phyloP scores from a whole-genome alignment of 1,140 invertebrate species.

The Drosophila biarmipes region DNA sequence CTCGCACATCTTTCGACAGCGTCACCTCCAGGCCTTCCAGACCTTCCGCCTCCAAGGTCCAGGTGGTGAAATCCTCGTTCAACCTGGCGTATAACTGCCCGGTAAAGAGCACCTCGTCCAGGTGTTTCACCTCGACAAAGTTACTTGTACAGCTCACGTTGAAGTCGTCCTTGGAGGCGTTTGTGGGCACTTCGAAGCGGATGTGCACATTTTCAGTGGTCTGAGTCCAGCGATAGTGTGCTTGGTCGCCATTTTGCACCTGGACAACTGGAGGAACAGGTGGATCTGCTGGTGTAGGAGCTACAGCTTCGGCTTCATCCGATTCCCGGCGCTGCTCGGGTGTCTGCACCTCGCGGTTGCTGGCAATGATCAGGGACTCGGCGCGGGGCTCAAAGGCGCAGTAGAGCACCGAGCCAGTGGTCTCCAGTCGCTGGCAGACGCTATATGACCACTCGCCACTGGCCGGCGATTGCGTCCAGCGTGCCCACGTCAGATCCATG shows the following conservation, averaged over 20 bases:
- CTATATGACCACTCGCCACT: conserved; percentile 65
- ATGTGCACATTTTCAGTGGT: conserved; percentile 88
- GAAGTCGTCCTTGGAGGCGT: conserved; percentile 85
- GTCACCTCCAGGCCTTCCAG: conserved; percentile 87
- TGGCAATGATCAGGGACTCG: conserved; percentile 87
- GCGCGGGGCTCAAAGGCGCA: conserved; percentile 88
- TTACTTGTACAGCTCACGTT: conserved; percentile 84
- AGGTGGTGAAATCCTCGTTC: conserved; percentile 87
- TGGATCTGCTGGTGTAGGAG: neutral
- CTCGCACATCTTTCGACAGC: conserved; percentile 86
- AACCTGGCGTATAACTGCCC: conserved; percentile 86
- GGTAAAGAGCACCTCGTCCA: conserved; percentile 86
- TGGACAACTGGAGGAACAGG: neutral
- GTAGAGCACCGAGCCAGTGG: conserved; percentile 88
- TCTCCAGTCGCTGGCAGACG: conserved; percentile 76
- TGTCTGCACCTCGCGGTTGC: conserved; percentile 85
- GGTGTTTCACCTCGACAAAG: conserved; percentile 86
- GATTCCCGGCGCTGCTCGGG: conserved; percentile 15
- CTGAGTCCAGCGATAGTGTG: conserved; percentile 87
- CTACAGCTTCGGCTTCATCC: neutral
- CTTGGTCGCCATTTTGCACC: neutral
- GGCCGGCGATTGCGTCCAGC: conserved; percentile 29
- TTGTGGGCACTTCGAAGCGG: conserved; percentile 85
- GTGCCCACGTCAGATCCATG: conserved; percentile 56
- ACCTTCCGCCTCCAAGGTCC: conserved; percentile 85